These are phyloP conservation scores for Phrynosoma platyrhinos DNA, from an alignment of 2,113 vertebrate species.

Conservation along the genomic window DNA sequence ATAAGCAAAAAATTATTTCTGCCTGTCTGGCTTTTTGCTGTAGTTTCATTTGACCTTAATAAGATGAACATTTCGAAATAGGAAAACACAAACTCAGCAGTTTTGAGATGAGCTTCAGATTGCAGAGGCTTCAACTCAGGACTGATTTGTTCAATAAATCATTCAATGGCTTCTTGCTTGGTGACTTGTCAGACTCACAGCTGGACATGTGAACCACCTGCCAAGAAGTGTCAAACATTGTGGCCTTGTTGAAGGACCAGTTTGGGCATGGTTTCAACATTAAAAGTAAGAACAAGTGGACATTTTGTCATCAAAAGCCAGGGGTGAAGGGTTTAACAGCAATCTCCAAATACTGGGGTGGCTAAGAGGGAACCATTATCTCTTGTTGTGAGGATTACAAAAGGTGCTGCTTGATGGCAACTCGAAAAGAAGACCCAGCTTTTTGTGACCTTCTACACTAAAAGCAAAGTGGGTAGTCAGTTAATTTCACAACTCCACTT, in stretches of 20 bases:
- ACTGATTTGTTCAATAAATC: neutral
- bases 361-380: neutral
- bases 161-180: neutral
- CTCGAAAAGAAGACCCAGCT: neutral
- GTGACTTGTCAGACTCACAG: neutral
- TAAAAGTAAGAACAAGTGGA: neutral
- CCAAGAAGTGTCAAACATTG: neutral
- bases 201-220: neutral
- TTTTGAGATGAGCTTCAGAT: neutral
- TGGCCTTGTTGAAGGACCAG: neutral
- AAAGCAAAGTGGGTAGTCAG: no score
- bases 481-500: no score
- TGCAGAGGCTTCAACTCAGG: neutral
- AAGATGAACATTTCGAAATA: neutral
- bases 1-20: slow-evolving; percentile 30
- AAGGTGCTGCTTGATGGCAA: neutral
- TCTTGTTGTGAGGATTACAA: neutral
- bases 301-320: neutral
- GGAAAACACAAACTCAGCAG: neutral
- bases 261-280: neutral
- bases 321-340: neutral
- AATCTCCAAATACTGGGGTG: no score
- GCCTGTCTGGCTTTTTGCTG: neutral
- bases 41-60: slow-evolving; percentile 2
- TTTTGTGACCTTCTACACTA: neutral